Percentiles rank a stretch among this genome's conserved stretches.
Evolutionary conservation across 2,113 vertebrate genomes (phyloP).

Genomic region (Lonchura striata): DNA sequence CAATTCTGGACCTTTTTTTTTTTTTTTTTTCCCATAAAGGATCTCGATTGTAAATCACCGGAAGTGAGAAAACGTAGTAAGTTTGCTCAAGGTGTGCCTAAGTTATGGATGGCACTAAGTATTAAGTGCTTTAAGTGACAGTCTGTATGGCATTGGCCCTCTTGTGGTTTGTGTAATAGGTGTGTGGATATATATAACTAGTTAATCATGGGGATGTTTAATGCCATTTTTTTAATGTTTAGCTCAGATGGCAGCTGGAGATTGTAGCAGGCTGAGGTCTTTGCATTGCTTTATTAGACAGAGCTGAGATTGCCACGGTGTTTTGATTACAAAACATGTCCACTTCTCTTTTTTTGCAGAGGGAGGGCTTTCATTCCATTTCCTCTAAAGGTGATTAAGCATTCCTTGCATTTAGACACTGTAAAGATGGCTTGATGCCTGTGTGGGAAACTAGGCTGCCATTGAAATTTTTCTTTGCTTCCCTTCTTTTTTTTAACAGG

Average conservation of each 20-base stretch:
- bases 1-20: background rate
- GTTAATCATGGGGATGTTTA: background rate
- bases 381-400: background rate
- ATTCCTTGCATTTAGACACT: background rate
- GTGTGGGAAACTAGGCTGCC: background rate
- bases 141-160: background rate
- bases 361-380: background rate
- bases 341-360: background rate
- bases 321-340: background rate
- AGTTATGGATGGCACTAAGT: background rate
- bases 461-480: accelerated
- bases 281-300: background rate
- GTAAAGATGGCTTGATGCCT: background rate
- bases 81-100: background rate
- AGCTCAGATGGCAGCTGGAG: background rate
- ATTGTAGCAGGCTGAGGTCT: background rate
- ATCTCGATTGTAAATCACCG: background rate
- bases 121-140: background rate
- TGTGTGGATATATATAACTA: background rate
- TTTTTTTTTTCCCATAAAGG: background rate
- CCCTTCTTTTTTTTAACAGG: background rate
- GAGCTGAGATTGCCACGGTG: background rate
- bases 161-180: background rate
- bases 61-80: background rate
- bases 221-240: background rate